Conservation (phyloP, 2,113 vertebrate genomes). For the Regulus satrapa region DNA sequence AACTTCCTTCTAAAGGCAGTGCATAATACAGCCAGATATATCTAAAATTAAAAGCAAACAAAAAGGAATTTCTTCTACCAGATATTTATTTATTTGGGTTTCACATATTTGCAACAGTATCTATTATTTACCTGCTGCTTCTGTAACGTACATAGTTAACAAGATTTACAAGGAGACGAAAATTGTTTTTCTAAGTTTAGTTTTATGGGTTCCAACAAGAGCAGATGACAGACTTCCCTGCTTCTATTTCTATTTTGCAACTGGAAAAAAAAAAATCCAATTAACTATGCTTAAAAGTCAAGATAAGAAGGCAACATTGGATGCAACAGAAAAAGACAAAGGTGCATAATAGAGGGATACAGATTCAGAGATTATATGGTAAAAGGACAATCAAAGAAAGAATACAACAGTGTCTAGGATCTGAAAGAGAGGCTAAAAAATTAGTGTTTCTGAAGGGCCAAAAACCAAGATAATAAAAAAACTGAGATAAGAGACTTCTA, state of each 20-base stretch:
- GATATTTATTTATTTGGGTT: neutral
- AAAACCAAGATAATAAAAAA: neutral
- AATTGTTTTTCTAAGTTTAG: neutral
- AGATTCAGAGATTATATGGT: neutral
- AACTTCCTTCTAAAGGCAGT: neutral
- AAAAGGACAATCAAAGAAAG: neutral
- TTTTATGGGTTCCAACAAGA: neutral
- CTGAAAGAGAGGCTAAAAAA: neutral
- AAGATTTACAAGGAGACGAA: neutral
- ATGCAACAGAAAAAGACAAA: neutral
- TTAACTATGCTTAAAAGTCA: neutral
- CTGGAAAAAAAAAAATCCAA: neutral
- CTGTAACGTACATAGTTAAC: neutral
- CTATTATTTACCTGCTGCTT: neutral
- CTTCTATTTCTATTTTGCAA: neutral
- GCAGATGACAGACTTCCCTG: neutral
- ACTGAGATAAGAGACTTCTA: neutral
- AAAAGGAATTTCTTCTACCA: neutral
- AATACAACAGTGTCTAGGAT: neutral
- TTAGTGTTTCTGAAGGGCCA: neutral
- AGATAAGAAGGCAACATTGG: neutral
- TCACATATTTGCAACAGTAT: neutral
- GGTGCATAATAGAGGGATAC: neutral
- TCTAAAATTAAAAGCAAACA: neutral
- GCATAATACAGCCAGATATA: neutral